phyloP scores from a whole-genome alignment of 2,113 vertebrate genomes.

The Macheiramphus alcinus region DNA sequence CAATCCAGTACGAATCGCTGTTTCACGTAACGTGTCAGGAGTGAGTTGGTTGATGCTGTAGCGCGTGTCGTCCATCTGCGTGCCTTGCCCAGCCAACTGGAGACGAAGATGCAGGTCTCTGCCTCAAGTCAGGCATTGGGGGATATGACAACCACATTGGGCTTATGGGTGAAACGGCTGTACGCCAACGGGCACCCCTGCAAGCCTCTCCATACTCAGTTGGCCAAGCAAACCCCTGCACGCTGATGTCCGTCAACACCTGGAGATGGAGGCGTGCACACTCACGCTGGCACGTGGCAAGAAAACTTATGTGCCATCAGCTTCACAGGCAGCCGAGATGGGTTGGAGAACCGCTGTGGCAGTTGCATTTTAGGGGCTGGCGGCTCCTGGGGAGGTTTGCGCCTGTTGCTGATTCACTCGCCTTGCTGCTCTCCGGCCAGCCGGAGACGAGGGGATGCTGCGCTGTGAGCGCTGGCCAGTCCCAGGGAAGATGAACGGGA shows the following conservation, averaged over 20 bases:
- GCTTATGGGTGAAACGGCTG: background rate
- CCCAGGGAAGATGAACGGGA: background rate
- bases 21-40: too few species aligned
- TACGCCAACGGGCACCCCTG: background rate
- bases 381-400: background rate
- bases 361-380: background rate
- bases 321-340: background rate
- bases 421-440: background rate
- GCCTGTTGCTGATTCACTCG: background rate
- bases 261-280: background rate
- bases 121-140: background rate
- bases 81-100: background rate
- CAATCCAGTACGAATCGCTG: background rate
- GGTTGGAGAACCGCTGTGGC: background rate
- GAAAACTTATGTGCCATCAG: background rate
- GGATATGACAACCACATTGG: rapidly evolving
- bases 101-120: background rate
- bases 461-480: background rate
- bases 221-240: background rate
- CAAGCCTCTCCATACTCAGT: background rate
- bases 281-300: rapidly evolving
- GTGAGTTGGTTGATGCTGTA: background rate
- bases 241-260: background rate
- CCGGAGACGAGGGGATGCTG: background rate
- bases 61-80: background rate